Percentiles rank a stretch among this genome's conserved stretches.
Evolutionary conservation across 2,888 invertebrate genomes (phyloP).

Genomic region (Patella depressa): DNA sequence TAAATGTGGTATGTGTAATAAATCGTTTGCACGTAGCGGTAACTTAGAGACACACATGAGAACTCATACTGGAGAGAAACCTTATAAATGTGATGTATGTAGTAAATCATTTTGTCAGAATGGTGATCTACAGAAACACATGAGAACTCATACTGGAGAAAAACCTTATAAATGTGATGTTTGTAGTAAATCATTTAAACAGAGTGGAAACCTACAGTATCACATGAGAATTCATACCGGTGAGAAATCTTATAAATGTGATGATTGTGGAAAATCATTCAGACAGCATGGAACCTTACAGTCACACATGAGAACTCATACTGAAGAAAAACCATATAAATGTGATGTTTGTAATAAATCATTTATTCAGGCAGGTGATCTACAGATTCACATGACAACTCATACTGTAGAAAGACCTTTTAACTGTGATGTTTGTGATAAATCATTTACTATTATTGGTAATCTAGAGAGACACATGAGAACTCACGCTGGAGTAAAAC

Average conservation of each 20-base stretch:
- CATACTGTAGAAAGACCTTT: background rate
- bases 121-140: background rate
- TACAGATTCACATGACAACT: background rate
- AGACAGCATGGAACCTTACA: background rate
- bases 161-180: background rate
- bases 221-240: conserved; percentile 3
- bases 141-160: background rate
- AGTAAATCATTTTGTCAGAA: conserved; percentile 1
- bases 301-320: background rate
- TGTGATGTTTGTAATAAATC: background rate
- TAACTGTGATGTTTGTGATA: conserved; percentile 2
- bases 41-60: background rate
- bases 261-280: background rate
- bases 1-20: background rate
- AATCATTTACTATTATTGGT: background rate
- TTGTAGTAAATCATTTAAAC: background rate
- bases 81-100: conserved; percentile 11
- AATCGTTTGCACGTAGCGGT: background rate
- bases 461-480: background rate
- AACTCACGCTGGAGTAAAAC: background rate
- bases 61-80: conserved; percentile 11
- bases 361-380: background rate
- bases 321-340: conserved; percentile 3
- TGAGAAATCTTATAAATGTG: background rate
- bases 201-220: background rate